A percentile compares a stretch with the other conserved stretches of the same genome.
phyloP scores from a whole-genome alignment of 1,140 invertebrate species.

The Rhopalosiphum padi region DNA sequence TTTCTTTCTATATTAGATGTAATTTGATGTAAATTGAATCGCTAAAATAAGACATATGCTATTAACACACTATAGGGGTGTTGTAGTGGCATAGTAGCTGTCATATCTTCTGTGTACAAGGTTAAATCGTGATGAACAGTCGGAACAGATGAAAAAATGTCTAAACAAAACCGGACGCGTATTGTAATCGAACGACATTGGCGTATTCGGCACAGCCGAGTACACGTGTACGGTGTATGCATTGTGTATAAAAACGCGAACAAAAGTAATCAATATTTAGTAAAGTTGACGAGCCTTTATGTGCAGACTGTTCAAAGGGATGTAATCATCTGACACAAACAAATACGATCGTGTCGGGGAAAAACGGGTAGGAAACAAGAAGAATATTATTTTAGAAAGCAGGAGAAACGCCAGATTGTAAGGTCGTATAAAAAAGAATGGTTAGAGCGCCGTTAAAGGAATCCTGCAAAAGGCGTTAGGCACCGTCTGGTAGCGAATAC shows the following conservation, averaged over 20 bases:
- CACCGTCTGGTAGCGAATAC: neutral
- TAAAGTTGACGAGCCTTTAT: neutral
- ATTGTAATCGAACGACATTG: neutral
- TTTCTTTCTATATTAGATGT: no score
- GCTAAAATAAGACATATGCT: no score
- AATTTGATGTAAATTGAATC: no score
- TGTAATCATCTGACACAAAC: slow-evolving; percentile 15
- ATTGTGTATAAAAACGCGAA: neutral
- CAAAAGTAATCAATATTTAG: slow-evolving; percentile 1
- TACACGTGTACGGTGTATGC: no score
- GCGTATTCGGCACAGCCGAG: neutral
- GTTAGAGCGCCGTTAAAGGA: neutral
- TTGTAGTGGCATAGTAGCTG: neutral
- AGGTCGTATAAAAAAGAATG: neutral
- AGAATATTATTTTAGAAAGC: neutral
- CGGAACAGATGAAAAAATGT: neutral
- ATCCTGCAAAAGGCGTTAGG: neutral
- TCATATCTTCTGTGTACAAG: neutral
- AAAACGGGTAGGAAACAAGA: neutral
- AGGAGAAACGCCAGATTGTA: neutral
- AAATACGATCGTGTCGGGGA: neutral
- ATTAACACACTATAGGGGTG: no score
- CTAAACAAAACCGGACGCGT: neutral
- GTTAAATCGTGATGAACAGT: neutral
- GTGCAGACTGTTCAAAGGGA: neutral